Conservation (phyloP, 2,888 invertebrate species). For the Tromatobia lineatoria region DNA sequence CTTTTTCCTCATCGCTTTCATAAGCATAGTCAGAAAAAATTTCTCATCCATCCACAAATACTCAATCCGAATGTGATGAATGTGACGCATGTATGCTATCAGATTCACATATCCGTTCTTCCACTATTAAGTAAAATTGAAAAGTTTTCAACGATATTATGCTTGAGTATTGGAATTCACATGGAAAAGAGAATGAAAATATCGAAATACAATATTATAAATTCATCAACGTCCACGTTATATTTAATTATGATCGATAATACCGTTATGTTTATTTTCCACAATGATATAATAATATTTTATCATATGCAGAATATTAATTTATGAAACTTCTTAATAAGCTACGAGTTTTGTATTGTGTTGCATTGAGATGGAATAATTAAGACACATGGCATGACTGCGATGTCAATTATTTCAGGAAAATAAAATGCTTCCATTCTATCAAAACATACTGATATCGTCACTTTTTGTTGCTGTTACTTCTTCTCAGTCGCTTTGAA, state of each 20-base stretch:
- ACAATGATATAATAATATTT: background rate
- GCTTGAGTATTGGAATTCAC: background rate
- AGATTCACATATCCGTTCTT: background rate
- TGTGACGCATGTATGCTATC: slow-evolving; percentile 15
- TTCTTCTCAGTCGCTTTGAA: no score
- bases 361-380: background rate
- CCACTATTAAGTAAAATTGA: background rate
- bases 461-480: no score
- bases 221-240: background rate
- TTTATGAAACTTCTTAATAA: background rate
- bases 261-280: background rate
- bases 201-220: background rate
- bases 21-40: background rate
- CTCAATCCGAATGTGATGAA: slow-evolving; percentile 9
- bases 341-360: background rate
- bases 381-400: no score
- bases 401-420: no score
- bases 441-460: no score
- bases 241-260: slow-evolving; percentile 15
- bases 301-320: background rate
- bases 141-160: background rate
- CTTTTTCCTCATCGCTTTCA: background rate
- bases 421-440: no score
- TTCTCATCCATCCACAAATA: slow-evolving; percentile 1
- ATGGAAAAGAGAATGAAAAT: background rate